These are phyloP conservation scores for Temnothorax longispinosus DNA, from an alignment of 1,140 invertebrate genomes.

Conservation along the genomic window DNA sequence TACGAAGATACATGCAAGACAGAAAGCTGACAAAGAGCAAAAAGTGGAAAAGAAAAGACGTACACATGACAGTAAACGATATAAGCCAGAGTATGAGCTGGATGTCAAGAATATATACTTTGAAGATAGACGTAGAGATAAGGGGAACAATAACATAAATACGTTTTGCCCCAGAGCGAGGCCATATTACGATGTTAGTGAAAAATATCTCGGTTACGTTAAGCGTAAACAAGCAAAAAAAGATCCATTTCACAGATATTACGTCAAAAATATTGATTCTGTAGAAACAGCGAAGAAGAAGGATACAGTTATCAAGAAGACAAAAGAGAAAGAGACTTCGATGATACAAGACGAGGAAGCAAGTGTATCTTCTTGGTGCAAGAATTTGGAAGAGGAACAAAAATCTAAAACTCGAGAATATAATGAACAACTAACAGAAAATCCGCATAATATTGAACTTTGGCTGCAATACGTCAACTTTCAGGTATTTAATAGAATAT, in stretches of 20 bases:
- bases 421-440: constrained; percentile 85
- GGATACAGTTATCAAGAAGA: constrained; percentile 73
- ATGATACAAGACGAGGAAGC: constrained; percentile 37
- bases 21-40: constrained; percentile 69
- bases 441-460: constrained; percentile 85
- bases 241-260: constrained; percentile 78
- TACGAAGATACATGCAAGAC: constrained; percentile 16
- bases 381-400: constrained; percentile 84
- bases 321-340: constrained; percentile 62
- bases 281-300: constrained; percentile 72
- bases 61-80: constrained; percentile 37
- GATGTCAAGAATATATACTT: constrained; percentile 85
- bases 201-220: constrained; percentile 76
- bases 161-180: constrained; percentile 84
- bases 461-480: constrained; percentile 88
- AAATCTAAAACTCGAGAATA: constrained; percentile 84
- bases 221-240: constrained; percentile 71
- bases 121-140: constrained; percentile 85
- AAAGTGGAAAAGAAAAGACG: constrained; percentile 71
- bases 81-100: constrained; percentile 75
- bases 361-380: constrained; percentile 69
- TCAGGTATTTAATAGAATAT: constrained; percentile 83
- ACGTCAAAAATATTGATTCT: constrained; percentile 73
- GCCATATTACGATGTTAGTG: constrained; percentile 82
- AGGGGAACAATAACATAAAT: constrained; percentile 83